Conservation (phyloP, 2,113 vertebrate genomes). For the Brachyhypopomus gauderio region DNA sequence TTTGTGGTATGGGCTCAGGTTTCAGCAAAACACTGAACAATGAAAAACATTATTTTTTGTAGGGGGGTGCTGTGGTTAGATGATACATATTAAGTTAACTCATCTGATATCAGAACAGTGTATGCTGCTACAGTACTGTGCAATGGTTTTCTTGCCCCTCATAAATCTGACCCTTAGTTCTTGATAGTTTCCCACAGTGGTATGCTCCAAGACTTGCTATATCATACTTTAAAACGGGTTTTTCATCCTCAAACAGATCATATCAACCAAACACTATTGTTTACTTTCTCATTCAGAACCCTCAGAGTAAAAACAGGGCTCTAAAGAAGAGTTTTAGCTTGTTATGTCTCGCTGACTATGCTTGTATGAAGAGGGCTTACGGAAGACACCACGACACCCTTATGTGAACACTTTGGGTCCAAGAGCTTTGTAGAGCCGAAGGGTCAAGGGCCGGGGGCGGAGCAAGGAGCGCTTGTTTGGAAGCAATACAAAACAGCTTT, state of each 20-base stretch:
- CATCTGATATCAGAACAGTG: not conserved
- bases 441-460: no score
- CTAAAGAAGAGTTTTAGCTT: not conserved
- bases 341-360: not conserved
- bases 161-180: constrained; percentile 10
- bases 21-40: constrained; percentile 18
- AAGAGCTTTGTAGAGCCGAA: not conserved
- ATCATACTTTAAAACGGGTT: not conserved
- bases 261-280: not conserved
- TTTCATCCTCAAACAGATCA: not conserved
- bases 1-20: not conserved
- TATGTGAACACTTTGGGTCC: not conserved
- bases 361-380: not conserved
- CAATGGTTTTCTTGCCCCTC: not conserved
- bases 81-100: not conserved
- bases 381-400: not conserved
- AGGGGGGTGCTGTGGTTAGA: not conserved
- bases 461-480: not conserved
- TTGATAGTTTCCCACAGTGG: not conserved
- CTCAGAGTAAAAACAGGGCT: not conserved
- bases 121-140: not conserved
- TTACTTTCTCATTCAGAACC: not conserved
- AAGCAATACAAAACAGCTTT: not conserved
- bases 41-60: not conserved
- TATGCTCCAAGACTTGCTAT: not conserved